Conservation (phyloP, 1,140 invertebrate species). For the Ptiloglossa arizonensis region DNA sequence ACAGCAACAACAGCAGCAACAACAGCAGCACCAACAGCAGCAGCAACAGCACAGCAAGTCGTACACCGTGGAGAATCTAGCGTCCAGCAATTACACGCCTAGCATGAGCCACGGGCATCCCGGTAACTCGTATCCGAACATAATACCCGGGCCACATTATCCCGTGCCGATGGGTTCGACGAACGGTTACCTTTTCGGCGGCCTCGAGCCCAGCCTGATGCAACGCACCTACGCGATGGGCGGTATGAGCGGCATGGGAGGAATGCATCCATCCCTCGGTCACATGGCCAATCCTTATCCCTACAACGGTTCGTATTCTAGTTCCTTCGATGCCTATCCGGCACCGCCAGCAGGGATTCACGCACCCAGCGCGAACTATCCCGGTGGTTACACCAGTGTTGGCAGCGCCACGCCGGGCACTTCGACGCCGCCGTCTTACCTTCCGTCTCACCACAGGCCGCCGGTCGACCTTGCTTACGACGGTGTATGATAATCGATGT, state of each 20-base stretch:
- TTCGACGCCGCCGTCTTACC: constrained; percentile 78
- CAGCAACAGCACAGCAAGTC: constrained; percentile 79
- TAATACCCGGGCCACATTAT: constrained; percentile 78
- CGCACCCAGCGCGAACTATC: constrained; percentile 78
- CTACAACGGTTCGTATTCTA: constrained; percentile 78
- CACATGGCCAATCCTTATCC: constrained; percentile 79
- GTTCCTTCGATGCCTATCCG: constrained; percentile 79
- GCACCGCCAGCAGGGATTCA: constrained; percentile 75
- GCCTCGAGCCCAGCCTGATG: constrained; percentile 79
- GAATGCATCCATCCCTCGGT: constrained; percentile 78
- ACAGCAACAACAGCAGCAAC: constrained; percentile 55
- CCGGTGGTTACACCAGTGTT: constrained; percentile 70
- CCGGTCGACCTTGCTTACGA: constrained; percentile 80
- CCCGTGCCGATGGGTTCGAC: constrained; percentile 77
- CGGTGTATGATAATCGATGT: constrained; percentile 80
- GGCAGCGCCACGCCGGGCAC: constrained; percentile 69
- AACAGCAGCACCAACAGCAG: constrained; percentile 71
- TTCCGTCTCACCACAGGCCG: constrained; percentile 78
- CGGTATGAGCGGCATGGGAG: constrained; percentile 75
- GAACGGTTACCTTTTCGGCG: constrained; percentile 78
- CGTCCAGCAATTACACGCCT: constrained; percentile 80
- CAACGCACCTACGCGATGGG: constrained; percentile 78
- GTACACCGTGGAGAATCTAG: constrained; percentile 79
- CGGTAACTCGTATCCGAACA: constrained; percentile 75
- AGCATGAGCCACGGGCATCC: constrained; percentile 74